Percentiles rank a stretch among this genome's conserved stretches.
These are phyloP conservation scores for Empidonax traillii DNA, from an alignment of 2,113 vertebrate genomes.

Conservation along the genomic window DNA sequence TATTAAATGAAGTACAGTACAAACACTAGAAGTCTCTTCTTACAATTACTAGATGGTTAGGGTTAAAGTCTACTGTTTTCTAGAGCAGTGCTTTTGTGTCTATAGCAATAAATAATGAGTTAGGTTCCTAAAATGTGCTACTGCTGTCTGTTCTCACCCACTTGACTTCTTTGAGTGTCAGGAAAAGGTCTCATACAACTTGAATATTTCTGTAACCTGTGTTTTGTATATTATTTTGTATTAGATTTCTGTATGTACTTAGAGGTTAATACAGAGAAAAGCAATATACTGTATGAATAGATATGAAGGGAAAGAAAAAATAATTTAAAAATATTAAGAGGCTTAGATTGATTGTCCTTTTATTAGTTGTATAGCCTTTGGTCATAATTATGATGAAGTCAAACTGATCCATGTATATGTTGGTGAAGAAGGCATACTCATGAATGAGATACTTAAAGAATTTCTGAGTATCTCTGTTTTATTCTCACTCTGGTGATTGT, in stretches of 20 bases:
- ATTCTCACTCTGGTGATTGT: not conserved
- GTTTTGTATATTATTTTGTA: not conserved
- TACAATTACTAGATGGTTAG: not conserved
- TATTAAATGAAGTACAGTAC: not conserved
- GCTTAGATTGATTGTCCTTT: not conserved
- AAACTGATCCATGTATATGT: not conserved
- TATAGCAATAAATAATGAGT: not conserved
- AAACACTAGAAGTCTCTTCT: not conserved
- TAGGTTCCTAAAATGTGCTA: not conserved
- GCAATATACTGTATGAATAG: not conserved
- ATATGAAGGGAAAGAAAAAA: not conserved
- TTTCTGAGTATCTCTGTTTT: not conserved
- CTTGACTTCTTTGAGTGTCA: not conserved
- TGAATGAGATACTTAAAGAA: not conserved
- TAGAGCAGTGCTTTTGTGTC: not conserved
- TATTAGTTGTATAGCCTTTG: not conserved
- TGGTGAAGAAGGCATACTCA: not conserved
- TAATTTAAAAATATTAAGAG: not conserved
- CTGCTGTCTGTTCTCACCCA: not conserved
- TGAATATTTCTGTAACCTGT: not conserved
- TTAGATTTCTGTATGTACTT: not conserved
- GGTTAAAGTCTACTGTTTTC: not conserved
- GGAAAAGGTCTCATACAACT: not conserved
- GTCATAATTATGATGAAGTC: not conserved
- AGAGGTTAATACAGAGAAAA: not conserved